These are phyloP conservation scores for Drosophila insularis DNA, from an alignment of 1,140 invertebrate genomes.

Conservation along the genomic window DNA sequence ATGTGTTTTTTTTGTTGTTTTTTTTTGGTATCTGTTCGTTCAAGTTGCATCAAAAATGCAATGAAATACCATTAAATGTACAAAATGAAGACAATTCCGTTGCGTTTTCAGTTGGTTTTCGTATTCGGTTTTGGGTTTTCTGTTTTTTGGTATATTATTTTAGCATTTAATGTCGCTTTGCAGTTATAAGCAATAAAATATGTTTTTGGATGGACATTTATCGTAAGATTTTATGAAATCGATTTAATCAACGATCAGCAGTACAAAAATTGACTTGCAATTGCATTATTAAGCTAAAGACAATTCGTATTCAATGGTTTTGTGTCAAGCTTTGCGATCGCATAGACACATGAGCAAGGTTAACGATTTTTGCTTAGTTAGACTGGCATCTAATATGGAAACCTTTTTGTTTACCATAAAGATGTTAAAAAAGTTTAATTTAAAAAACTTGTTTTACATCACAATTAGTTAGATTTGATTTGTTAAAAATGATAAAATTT, in stretches of 20 bases:
- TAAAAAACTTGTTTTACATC: too few species aligned
- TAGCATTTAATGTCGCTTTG: constrained; percentile 81
- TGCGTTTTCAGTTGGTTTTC: constrained; percentile 25
- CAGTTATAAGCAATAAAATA: constrained; percentile 78
- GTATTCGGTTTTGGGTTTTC: constrained; percentile 26
- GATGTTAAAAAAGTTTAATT: background rate
- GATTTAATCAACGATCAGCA: background rate
- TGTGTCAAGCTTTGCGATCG: background rate
- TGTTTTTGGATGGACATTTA: constrained; percentile 71
- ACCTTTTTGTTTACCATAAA: background rate
- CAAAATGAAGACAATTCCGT: constrained; percentile 81
- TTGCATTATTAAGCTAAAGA: constrained; percentile 22
- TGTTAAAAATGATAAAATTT: too few species aligned
- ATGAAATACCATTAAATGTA: constrained; percentile 82
- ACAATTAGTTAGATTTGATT: too few species aligned
- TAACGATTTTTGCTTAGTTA: background rate
- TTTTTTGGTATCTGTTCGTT: constrained; percentile 25
- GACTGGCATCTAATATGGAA: background rate
- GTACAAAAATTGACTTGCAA: constrained; percentile 11
- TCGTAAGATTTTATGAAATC: constrained; percentile 79
- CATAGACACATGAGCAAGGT: constrained; percentile 3
- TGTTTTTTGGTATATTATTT: constrained; percentile 44
- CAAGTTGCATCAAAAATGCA: constrained; percentile 73
- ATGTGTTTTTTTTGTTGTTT: too few species aligned
- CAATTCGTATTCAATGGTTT: background rate